A percentile compares a stretch with the other conserved stretches of the same genome.
phyloP scores from a whole-genome alignment of 2,888 invertebrate genomes.

The Latrodectus elegans region DNA sequence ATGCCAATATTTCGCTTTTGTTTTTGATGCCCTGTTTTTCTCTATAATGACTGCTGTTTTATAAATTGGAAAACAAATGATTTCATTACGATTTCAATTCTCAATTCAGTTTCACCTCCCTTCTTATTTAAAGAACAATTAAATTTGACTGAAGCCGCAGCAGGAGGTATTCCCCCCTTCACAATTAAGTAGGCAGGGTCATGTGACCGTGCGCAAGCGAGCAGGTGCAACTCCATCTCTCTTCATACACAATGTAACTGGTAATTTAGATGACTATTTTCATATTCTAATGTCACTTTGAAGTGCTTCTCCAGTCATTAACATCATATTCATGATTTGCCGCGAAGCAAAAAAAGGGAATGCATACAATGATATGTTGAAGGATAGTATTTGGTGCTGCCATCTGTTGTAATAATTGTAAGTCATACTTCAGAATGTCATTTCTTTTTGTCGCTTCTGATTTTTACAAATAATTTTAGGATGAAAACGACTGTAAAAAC shows the following conservation, averaged over 20 bases:
- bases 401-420: constrained; percentile 9
- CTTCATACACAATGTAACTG: constrained; percentile 15
- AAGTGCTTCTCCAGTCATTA: constrained; percentile 33
- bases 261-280: constrained; percentile 34
- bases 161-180: not conserved
- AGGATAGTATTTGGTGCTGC: constrained; percentile 13
- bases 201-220: not conserved
- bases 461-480: too few species aligned
- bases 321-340: constrained; percentile 13
- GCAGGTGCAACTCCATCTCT: constrained; percentile 36
- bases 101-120: not conserved
- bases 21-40: too few species aligned
- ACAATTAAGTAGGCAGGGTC: constrained; percentile 3
- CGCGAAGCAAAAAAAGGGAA: not conserved
- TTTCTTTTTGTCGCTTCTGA: too few species aligned
- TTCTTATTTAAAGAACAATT: not conserved
- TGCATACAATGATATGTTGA: not conserved
- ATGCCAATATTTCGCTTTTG: too few species aligned
- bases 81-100: not conserved
- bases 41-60: not conserved
- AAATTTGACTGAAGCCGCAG: not conserved
- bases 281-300: constrained; percentile 37
- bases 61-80: not conserved
- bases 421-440: too few species aligned
- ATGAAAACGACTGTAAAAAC: too few species aligned